Evolutionary conservation across 2,888 invertebrate genomes (phyloP).

Genomic region (Neoscelio sp.): DNA sequence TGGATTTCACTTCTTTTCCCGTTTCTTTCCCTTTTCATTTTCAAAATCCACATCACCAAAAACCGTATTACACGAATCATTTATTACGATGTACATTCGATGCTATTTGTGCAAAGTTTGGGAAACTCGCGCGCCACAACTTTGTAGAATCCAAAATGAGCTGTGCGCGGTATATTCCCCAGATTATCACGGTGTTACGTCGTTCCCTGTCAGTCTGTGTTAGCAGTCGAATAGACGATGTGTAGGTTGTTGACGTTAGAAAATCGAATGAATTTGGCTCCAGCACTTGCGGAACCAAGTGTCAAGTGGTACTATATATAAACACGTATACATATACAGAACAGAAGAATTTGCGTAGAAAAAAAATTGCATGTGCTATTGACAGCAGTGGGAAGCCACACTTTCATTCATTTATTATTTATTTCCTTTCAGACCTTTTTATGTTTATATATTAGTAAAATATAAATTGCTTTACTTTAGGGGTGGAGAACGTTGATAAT

Average conservation of each 20-base stretch:
- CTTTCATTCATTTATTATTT: too few relatives aligned
- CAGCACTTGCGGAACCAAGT: conserved; percentile 64
- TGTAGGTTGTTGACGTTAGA: conserved; percentile 79
- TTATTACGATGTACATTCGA: too few relatives aligned
- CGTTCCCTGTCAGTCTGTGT: conserved; percentile 80
- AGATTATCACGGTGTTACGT: conserved; percentile 77
- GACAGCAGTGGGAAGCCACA: too few relatives aligned
- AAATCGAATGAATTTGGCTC: conserved; percentile 69
- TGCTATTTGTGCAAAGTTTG: conserved; percentile 47
- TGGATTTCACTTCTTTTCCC: conserved; percentile 62
- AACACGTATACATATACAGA: too few relatives aligned
- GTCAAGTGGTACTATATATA: conserved; percentile 69
- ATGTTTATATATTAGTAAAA: too few relatives aligned
- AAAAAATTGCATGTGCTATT: conserved; percentile 56
- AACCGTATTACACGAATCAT: too few relatives aligned
- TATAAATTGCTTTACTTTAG: too few relatives aligned
- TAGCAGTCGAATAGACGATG: conserved; percentile 79
- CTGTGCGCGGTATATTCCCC: conserved; percentile 68
- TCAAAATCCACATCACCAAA: too few relatives aligned
- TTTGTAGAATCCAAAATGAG: conserved; percentile 51
- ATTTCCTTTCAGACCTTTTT: too few relatives aligned
- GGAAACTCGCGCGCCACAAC: conserved; percentile 43
- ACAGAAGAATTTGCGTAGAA: too few relatives aligned
- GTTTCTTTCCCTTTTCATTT: conserved; percentile 4
- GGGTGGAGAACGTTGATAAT: too few relatives aligned